Conservation (phyloP, 1,140 invertebrate species). For the Caenorhabditis brenneri region DNA sequence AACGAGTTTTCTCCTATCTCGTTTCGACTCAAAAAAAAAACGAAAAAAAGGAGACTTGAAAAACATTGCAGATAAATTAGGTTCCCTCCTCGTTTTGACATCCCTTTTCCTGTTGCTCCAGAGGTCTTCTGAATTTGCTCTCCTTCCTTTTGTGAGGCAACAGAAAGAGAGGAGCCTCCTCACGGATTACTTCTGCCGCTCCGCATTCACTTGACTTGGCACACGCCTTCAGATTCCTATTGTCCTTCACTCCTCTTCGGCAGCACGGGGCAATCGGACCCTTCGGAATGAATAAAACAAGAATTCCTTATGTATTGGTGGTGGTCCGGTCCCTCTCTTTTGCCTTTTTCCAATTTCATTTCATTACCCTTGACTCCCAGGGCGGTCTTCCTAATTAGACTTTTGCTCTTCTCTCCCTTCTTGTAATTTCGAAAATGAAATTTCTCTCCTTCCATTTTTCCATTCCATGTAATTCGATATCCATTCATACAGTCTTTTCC, state of each 20-base stretch:
- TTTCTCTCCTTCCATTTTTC: background rate
- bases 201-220: slow-evolving; percentile 39
- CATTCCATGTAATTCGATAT: background rate
- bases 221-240: background rate
- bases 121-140: background rate
- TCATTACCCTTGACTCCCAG: background rate
- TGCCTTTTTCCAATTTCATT: slow-evolving; percentile 6
- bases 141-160: background rate
- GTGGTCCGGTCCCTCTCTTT: background rate
- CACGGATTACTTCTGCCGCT: slow-evolving; percentile 39
- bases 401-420: slow-evolving; percentile 6
- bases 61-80: slow-evolving; percentile 39
- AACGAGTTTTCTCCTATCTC: slow-evolving; percentile 26
- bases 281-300: slow-evolving; percentile 28
- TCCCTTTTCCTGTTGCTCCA: background rate
- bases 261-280: background rate
- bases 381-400: background rate
- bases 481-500: background rate
- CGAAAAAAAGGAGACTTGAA: background rate
- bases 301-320: background rate
- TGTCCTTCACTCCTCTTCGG: background rate
- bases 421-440: background rate
- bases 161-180: too few relatives aligned
- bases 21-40: too few relatives aligned
- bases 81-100: background rate